These are phyloP conservation scores for Zonotrichia albicollis DNA, from an alignment of 2,797 vertebrate genomes.

Conservation along the genomic window DNA sequence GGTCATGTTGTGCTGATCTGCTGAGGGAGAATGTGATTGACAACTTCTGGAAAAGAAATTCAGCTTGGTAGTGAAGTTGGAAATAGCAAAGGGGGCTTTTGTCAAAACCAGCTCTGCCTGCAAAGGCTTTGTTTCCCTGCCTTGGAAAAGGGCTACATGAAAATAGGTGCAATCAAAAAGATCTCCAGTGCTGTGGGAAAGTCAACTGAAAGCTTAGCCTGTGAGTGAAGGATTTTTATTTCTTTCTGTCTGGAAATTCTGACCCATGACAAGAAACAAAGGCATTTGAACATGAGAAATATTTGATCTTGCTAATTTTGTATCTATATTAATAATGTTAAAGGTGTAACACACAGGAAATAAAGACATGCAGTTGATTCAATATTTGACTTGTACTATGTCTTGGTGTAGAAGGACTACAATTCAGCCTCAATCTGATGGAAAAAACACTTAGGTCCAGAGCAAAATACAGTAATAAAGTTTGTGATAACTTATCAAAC, in stretches of 20 bases:
- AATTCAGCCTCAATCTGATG: neutral
- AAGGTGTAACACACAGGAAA: neutral
- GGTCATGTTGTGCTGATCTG: neutral
- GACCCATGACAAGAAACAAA: neutral
- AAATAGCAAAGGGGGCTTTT: neutral
- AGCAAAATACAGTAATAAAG: neutral
- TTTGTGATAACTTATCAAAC: neutral
- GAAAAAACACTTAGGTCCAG: neutral
- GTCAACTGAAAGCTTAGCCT: neutral
- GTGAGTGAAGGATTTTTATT: neutral
- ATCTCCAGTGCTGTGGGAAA: neutral
- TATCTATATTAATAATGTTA: neutral
- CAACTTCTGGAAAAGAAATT: constrained; percentile 6
- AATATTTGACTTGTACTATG: neutral
- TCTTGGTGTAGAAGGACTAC: neutral
- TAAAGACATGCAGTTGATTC: neutral
- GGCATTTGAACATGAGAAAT: neutral
- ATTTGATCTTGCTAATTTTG: neutral
- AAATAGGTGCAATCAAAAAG: neutral
- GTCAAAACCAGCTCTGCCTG: neutral
- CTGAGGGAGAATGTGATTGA: constrained; percentile 33
- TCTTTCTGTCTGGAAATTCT: neutral
- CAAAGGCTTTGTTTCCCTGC: neutral
- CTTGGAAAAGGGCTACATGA: neutral
- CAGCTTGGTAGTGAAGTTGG: neutral